Conservation (phyloP, 2,888 invertebrate species). For the Lathronympha strigana region DNA sequence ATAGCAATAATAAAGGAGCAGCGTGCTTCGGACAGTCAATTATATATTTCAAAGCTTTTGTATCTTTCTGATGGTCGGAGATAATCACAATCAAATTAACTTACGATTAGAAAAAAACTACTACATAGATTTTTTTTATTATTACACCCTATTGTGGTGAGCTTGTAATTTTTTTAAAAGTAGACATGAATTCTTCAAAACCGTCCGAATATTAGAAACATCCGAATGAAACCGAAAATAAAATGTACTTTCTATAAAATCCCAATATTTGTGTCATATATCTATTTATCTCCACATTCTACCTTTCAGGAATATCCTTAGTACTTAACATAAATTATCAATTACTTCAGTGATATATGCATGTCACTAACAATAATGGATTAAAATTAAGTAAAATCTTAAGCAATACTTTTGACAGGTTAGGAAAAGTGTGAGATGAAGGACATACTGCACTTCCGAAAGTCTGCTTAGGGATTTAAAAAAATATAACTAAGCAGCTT, state of each 20-base stretch:
- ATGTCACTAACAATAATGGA: conserved; percentile 50
- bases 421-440: conserved; percentile 41
- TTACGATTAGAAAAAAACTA: background rate
- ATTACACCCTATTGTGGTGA: background rate
- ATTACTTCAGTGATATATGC: conserved; percentile 23
- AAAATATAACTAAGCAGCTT: background rate
- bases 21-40: conserved; percentile 60
- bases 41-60: conserved; percentile 46
- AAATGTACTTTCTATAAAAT: conserved; percentile 6
- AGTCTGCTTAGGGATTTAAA: background rate
- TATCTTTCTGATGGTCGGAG: conserved; percentile 6
- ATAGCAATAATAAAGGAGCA: conserved; percentile 55
- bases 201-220: conserved; percentile 22
- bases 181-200: background rate
- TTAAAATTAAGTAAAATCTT: conserved; percentile 49
- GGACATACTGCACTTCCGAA: conserved; percentile 14
- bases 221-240: background rate
- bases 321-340: conserved; percentile 22
- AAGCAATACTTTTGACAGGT: conserved; percentile 51
- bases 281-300: conserved; percentile 3
- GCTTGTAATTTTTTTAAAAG: background rate
- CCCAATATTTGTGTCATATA: background rate
- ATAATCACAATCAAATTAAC: conserved; percentile 21
- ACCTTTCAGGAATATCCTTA: conserved; percentile 20
- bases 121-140: too few relatives aligned